phyloP scores from a whole-genome alignment of 2,797 vertebrate genomes.

The Myotis planiceps region DNA sequence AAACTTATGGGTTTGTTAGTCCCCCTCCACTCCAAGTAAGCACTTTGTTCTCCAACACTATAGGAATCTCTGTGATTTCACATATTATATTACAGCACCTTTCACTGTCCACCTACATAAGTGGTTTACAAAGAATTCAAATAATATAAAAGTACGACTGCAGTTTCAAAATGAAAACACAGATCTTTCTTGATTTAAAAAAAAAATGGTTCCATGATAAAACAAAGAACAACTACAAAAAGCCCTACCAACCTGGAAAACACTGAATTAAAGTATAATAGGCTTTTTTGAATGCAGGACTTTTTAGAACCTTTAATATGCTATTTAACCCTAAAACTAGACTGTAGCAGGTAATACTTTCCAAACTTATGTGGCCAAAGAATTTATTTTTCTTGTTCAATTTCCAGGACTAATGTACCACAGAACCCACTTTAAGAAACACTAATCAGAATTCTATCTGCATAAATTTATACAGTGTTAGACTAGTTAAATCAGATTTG shows the following conservation, averaged over 20 bases:
- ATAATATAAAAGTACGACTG: not conserved
- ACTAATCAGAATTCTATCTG: not conserved
- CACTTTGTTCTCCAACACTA: not conserved
- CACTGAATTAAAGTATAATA: not conserved
- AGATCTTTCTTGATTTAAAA: not conserved
- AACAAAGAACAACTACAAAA: not conserved
- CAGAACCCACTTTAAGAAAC: not conserved
- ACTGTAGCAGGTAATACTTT: not conserved
- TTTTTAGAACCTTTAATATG: not conserved
- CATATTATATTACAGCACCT: not conserved
- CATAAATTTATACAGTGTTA: not conserved
- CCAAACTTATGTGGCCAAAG: not conserved
- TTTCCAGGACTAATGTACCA: not conserved
- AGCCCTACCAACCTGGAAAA: not conserved
- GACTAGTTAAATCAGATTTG: not conserved
- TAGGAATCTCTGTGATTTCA: not conserved
- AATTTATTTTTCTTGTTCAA: not conserved
- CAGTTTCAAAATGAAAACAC: not conserved
- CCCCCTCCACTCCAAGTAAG: not conserved
- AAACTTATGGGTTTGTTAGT: not conserved
- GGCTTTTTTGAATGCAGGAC: not conserved
- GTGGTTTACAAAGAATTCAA: not conserved
- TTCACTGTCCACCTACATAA: not conserved
- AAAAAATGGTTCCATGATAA: not conserved
- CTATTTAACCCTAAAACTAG: not conserved